Conservation (phyloP, 2,797 vertebrate species). For the Ibycter americanus region DNA sequence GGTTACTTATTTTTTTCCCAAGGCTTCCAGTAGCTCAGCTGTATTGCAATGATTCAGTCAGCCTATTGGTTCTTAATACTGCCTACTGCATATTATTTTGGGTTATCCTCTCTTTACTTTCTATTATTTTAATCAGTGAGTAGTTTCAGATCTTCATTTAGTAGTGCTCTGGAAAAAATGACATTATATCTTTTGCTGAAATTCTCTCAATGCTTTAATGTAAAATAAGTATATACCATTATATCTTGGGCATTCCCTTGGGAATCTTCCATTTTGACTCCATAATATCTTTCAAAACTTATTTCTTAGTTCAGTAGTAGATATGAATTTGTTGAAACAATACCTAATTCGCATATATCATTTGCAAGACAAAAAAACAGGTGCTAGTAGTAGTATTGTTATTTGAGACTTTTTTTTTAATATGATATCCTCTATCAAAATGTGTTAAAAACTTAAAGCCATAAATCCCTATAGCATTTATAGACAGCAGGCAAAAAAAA, state of each 20-base stretch:
- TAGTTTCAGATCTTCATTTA: background rate
- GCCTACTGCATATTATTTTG: background rate
- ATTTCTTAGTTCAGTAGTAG: background rate
- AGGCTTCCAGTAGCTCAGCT: background rate
- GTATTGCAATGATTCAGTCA: background rate
- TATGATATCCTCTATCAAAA: background rate
- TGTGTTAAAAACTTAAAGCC: background rate
- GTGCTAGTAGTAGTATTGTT: background rate
- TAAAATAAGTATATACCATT: background rate
- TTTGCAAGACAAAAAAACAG: background rate
- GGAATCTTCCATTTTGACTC: background rate
- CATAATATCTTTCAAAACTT: background rate
- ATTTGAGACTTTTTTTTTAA: background rate
- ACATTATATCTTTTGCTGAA: background rate
- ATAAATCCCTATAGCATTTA: background rate
- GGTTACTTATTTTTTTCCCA: background rate
- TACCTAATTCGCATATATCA: background rate
- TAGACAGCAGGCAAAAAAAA: background rate
- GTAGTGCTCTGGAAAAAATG: background rate
- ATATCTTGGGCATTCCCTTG: background rate
- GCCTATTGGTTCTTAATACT: background rate
- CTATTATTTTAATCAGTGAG: background rate
- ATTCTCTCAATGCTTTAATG: background rate
- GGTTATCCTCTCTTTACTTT: background rate
- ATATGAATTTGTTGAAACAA: background rate